Evolutionary conservation across 1,140 invertebrate genomes (phyloP), one percentile per base, ranked within the genome.

Genomic region (Camponotus floridanus): DNA sequence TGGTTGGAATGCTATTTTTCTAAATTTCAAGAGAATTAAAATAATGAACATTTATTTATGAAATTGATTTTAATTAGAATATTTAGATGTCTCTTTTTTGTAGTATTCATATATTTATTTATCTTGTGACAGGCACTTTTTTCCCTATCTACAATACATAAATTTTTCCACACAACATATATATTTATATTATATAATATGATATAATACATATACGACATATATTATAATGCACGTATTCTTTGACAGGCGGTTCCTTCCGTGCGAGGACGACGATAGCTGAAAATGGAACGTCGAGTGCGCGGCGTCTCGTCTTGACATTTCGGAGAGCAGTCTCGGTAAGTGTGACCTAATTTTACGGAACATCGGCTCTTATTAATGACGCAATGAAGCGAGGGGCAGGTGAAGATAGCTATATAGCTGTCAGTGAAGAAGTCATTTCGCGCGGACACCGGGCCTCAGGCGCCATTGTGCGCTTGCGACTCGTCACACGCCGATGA

Each of bases 281-380:
- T 21, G 21, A 21, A 68, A 80, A 80, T 55, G 76, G 76, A n/a
- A 5, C 64, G 13, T 57, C 64, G 70, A 78, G 26, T 13, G 13
- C 18, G 70, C 62, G 76, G 57, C 21, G 33, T 76, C 48, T 81
- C 78, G 18, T 80, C 39, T 51, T 21, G 62, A 68, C 64, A 55
- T 70, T 73, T 59, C n/a, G 68, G 64, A n/a, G 33, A 71, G 59
- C n/a, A 55, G 31, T 57, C 5, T 36, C 5, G 57, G 76, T 94
- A 94, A 94, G 94, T 94, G 92, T 92, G 92, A 93, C 90, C 92
- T 94, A 94, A 94, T 95, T 95, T 95, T 94, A 92, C 93, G 93
- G 92, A 84, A 93, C 93, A 94, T 94, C 91, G 92, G 91, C 86
- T 92, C 92, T 94, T 93, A 94, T 94, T 94, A 94, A 94, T 91